Evolutionary conservation across 2,797 vertebrate genomes (phyloP).

Genomic region (Otus scops): DNA sequence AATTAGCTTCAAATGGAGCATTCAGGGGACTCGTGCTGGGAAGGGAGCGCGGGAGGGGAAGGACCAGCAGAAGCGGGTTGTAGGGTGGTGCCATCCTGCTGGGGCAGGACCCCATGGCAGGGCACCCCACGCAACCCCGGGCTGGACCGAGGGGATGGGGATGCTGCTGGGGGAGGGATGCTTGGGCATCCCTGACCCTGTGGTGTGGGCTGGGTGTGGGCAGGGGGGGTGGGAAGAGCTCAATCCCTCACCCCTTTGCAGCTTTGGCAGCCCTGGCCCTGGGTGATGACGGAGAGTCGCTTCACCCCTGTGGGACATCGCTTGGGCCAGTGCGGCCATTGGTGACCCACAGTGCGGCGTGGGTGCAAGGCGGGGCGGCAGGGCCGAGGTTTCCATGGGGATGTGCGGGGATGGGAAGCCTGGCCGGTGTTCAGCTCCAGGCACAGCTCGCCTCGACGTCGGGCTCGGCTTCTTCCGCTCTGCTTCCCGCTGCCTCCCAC

Average conservation of each 20-base stretch:
- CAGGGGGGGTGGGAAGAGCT: neutral
- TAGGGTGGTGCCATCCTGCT: neutral
- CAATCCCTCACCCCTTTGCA: neutral
- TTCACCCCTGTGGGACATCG: neutral
- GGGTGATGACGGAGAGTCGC: rapidly evolving
- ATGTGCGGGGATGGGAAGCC: slow-evolving; percentile 62
- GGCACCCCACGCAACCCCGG: neutral
- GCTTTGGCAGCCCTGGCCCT: neutral
- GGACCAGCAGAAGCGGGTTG: neutral
- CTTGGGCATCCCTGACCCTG: neutral
- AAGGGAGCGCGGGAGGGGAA: neutral
- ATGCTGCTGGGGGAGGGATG: neutral
- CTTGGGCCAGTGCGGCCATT: slow-evolving; percentile 68
- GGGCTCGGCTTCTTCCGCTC: slow-evolving; percentile 48
- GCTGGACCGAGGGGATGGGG: neutral
- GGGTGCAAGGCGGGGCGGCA: slow-evolving; percentile 53
- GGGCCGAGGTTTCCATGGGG: slow-evolving; percentile 84
- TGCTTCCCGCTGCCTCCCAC: neutral
- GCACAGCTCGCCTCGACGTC: slow-evolving; percentile 31
- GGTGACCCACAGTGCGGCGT: slow-evolving; percentile 77
- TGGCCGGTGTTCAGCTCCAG: slow-evolving; percentile 51
- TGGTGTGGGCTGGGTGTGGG: rapidly evolving
- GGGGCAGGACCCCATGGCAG: neutral
- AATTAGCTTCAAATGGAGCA: slow-evolving; percentile 76
- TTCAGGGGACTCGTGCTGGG: neutral